Base-by-base conservation (phyloP, 2,888 invertebrate genomes). In the Limnephilus lunatus region DNA sequence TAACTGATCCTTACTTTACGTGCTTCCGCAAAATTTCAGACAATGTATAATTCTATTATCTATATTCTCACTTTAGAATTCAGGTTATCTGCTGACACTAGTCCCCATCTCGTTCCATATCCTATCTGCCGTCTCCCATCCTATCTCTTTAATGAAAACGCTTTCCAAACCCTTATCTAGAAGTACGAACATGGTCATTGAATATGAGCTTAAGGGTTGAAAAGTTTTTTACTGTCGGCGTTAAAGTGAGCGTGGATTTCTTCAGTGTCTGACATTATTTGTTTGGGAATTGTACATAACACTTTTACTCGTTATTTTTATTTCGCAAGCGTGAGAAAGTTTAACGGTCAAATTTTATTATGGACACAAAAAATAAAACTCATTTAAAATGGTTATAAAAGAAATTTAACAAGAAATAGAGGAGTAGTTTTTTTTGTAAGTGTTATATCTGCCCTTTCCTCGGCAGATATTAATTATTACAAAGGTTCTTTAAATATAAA, bases 21-120 rank as follows among this genome's bases (percentile, higher is more conserved):
- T 68, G 68, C 68, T 68, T 68, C n/a, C 19, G 83, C 83, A 83
- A 83, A 86, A 35, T 86, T n/a, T 44, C 85, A 12, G 44, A 86
- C 85, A 86, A 48, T 30, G 85, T 86, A 48, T 86, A 48, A 86
- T 44, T 44, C 48, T 39, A 44, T 48, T 86, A 86, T n/a, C n/a
- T 86, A 14, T 86, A 14, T 48, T 48, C 44, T n/a, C 25, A 44
- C 85, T 30, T 44, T 44, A 30, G 82, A 32, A 82, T 31, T 81
- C 14, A 81, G 31, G 81, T 81, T 81, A 81, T 82, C 82, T 82
- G 82, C 31, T 82, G 82, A 31, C 31, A 31, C 82, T 32, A 15
- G 14, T 82, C 32, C 82, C 82, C 31, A 30, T 32, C 82, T 82
- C 31, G 82, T 32, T 11, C 31, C 14, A 14, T 32, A 3, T 31